Percentiles rank a stretch among this genome's conserved stretches.
Evolutionary conservation across 2,113 vertebrate species (phyloP).

Genomic region (Paedocypris sp.): DNA sequence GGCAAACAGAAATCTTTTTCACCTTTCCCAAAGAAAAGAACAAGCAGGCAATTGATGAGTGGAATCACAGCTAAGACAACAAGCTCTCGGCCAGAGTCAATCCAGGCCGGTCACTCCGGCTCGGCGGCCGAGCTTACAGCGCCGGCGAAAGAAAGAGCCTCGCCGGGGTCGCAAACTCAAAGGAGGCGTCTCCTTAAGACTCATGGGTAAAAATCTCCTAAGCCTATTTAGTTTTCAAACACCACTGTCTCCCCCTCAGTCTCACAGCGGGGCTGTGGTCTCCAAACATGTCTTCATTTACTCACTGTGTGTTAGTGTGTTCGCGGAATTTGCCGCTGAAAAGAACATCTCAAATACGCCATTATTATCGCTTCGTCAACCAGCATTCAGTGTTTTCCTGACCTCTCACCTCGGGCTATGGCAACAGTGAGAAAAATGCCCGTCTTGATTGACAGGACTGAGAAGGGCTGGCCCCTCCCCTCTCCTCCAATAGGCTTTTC

Average conservation of each 20-base stretch:
- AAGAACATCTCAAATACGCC: slow-evolving; percentile 76
- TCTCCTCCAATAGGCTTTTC: slow-evolving; percentile 87
- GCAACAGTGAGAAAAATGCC: slow-evolving; percentile 99
- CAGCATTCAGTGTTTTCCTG: slow-evolving; percentile 92
- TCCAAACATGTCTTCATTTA: slow-evolving; percentile 97
- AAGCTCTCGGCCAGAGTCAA: slow-evolving; percentile 34
- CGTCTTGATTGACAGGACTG: slow-evolving; percentile 95
- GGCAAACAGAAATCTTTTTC: slow-evolving; percentile 20
- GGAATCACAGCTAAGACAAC: slow-evolving; percentile 36
- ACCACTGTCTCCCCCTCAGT: slow-evolving; percentile 53
- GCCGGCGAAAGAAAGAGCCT: slow-evolving; percentile 76
- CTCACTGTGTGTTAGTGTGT: slow-evolving; percentile 82
- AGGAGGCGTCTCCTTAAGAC: slow-evolving; percentile 78
- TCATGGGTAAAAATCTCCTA: slow-evolving; percentile 81
- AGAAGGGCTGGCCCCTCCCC: slow-evolving; percentile 67
- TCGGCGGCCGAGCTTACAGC: slow-evolving; percentile 67
- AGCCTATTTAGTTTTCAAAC: slow-evolving; percentile 83
- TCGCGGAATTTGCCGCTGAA: slow-evolving; percentile 71
- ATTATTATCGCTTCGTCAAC: slow-evolving; percentile 92
- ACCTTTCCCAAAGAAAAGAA: slow-evolving; percentile 20
- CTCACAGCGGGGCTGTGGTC: slow-evolving; percentile 78
- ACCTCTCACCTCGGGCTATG: slow-evolving; percentile 94
- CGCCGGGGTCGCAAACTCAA: slow-evolving; percentile 65
- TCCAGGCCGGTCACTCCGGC: slow-evolving; percentile 52
- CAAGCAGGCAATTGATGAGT: slow-evolving; percentile 22